Percentiles rank a stretch among this genome's conserved stretches.
phyloP scores from a whole-genome alignment of 1,140 invertebrate species.

The Drosophila lacteicornis region DNA sequence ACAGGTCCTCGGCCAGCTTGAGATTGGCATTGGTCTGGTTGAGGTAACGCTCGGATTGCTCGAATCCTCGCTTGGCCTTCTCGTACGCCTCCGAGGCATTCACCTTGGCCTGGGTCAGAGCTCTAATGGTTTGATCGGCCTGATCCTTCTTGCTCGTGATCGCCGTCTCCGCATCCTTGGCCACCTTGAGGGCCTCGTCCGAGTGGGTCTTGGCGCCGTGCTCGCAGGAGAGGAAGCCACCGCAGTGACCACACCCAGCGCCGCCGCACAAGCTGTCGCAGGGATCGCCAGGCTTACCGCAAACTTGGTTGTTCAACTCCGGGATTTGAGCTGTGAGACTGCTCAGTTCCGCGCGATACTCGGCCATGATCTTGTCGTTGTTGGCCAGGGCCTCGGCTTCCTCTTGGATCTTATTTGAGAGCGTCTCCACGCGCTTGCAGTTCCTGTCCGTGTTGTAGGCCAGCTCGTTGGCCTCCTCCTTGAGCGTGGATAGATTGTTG shows the following conservation, averaged over 20 bases:
- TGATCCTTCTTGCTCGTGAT: slow-evolving; percentile 93
- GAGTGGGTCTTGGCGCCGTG: slow-evolving; percentile 94
- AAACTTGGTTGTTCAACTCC: slow-evolving; percentile 94
- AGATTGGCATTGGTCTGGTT: slow-evolving; percentile 85
- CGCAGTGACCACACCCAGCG: slow-evolving; percentile 96
- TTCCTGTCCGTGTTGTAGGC: slow-evolving; percentile 92
- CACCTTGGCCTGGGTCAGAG: slow-evolving; percentile 86
- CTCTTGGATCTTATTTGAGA: slow-evolving; percentile 89
- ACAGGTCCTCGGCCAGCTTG: slow-evolving; percentile 86
- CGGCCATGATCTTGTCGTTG: slow-evolving; percentile 89
- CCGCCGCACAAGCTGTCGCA: slow-evolving; percentile 97
- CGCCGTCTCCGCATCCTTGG: slow-evolving; percentile 92
- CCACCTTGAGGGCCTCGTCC: slow-evolving; percentile 92
- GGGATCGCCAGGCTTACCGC: slow-evolving; percentile 93
- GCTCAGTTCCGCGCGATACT: slow-evolving; percentile 88
- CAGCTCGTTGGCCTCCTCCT: slow-evolving; percentile 89
- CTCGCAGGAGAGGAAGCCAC: slow-evolving; percentile 93
- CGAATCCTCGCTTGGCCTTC: slow-evolving; percentile 85
- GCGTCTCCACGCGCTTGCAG: slow-evolving; percentile 92
- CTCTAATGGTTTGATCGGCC: slow-evolving; percentile 87
- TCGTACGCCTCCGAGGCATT: slow-evolving; percentile 86
- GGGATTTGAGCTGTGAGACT: slow-evolving; percentile 91
- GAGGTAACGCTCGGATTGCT: slow-evolving; percentile 85
- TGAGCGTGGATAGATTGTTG: slow-evolving; percentile 85
- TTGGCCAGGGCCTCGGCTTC: slow-evolving; percentile 90